Conservation (phyloP, 2,113 vertebrate species). For the Nesoenas mayeri region DNA sequence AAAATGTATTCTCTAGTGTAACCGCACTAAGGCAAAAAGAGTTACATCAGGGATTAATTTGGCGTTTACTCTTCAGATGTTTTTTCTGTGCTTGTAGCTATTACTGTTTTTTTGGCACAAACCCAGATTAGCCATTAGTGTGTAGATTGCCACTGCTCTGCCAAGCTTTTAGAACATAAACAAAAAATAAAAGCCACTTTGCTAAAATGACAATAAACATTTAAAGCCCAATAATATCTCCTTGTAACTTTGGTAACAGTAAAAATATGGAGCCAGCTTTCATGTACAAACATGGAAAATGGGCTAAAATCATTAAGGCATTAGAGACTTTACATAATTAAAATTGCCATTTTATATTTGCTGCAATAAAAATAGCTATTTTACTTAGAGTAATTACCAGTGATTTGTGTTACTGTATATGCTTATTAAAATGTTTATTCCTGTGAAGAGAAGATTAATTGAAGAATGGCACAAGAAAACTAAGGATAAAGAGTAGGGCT, state of each 20-base stretch:
- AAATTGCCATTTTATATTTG: slow-evolving; percentile 39
- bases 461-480: background rate
- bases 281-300: slow-evolving; percentile 36
- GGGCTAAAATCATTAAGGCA: slow-evolving; percentile 21
- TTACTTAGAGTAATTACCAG: slow-evolving; percentile 25
- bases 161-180: slow-evolving; percentile 48
- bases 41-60: slow-evolving; percentile 37
- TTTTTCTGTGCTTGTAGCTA: slow-evolving; percentile 9
- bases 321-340: slow-evolving; percentile 41
- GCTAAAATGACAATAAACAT: slow-evolving; percentile 54
- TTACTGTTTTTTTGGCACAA: slow-evolving; percentile 44
- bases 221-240: slow-evolving; percentile 49
- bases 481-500: background rate
- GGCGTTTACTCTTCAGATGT: slow-evolving; percentile 27
- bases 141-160: slow-evolving; percentile 28
- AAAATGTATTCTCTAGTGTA: background rate
- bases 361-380: slow-evolving; percentile 40
- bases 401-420: slow-evolving; percentile 13
- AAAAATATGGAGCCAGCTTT: slow-evolving; percentile 37
- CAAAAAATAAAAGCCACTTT: slow-evolving; percentile 61
- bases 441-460: background rate
- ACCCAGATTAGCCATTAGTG: slow-evolving; percentile 59
- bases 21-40: background rate
- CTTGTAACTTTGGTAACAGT: slow-evolving; percentile 6
- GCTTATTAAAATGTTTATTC: slow-evolving; percentile 53